A percentile compares a stretch with the other conserved stretches of the same genome.
Conservation (phyloP, 2,113 vertebrate species). For the Limnothrissa miodon region DNA sequence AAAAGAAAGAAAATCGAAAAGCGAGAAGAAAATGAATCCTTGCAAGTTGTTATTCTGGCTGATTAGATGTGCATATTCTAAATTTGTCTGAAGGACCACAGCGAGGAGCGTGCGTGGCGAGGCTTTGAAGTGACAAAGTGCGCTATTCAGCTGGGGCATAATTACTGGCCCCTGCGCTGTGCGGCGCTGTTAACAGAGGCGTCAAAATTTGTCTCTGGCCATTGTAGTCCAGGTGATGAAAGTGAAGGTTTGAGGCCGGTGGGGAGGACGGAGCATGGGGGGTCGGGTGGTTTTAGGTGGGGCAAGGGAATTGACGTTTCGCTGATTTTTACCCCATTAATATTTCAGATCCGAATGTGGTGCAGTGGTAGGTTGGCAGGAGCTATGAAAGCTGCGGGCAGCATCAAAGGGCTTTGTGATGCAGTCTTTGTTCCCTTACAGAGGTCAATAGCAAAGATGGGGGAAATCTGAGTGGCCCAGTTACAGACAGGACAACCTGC, state of each 20-base stretch:
- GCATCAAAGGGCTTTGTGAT: slow-evolving; percentile 11
- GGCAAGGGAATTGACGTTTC: not conserved
- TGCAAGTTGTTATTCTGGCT: slow-evolving; percentile 7
- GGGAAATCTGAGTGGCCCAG: not conserved
- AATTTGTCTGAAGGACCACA: not conserved
- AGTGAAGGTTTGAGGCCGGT: not conserved
- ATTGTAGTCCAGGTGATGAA: slow-evolving; percentile 5
- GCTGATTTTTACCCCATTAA: not conserved
- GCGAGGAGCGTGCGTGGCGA: not conserved
- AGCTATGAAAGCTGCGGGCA: not conserved
- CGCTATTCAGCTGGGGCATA: not conserved
- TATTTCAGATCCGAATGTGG: slow-evolving; percentile 3
- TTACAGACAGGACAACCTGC: not conserved
- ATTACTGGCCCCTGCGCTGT: not conserved
- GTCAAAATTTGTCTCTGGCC: not conserved
- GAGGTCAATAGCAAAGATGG: not conserved
- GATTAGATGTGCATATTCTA: not conserved
- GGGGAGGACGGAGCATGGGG: not conserved
- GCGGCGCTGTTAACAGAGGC: not conserved
- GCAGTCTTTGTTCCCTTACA: not conserved
- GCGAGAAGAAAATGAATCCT: not conserved
- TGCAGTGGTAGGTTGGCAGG: not conserved
- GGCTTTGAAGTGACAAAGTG: slow-evolving; percentile 4
- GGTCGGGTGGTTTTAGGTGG: not conserved
- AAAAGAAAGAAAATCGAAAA: not conserved